Evolutionary conservation across 2,888 invertebrate genomes (phyloP).

Genomic region (Plebejus melissa): DNA sequence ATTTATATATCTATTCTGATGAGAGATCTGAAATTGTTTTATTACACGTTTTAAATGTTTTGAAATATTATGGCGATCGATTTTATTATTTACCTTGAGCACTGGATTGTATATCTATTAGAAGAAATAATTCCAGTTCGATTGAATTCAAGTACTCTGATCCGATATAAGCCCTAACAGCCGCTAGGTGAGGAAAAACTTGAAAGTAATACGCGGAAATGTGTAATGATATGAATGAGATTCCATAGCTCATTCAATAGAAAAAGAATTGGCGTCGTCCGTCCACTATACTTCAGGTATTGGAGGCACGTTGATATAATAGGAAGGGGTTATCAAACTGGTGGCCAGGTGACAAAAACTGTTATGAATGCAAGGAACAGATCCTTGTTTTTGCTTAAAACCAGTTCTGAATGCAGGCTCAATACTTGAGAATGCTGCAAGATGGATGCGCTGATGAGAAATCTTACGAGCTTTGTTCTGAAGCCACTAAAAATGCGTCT

Average conservation of each 20-base stretch:
- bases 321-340: slow-evolving; percentile 34
- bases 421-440: slow-evolving; percentile 44
- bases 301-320: slow-evolving; percentile 35
- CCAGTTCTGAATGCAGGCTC: slow-evolving; percentile 57
- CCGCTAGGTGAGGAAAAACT: slow-evolving; percentile 30
- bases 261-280: slow-evolving; percentile 37
- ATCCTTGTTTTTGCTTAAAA: slow-evolving; percentile 59
- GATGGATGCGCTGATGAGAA: slow-evolving; percentile 39
- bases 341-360: slow-evolving; percentile 66
- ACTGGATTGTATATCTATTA: background rate
- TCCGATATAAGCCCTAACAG: background rate
- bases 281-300: slow-evolving; percentile 30
- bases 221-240: slow-evolving; percentile 40
- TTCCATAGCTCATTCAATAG: slow-evolving; percentile 36
- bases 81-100: background rate
- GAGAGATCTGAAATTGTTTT: slow-evolving; percentile 13
- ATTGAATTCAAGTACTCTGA: slow-evolving; percentile 1
- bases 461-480: slow-evolving; percentile 36
- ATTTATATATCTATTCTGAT: slow-evolving; percentile 18
- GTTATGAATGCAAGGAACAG: slow-evolving; percentile 61
- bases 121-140: background rate
- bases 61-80: background rate
- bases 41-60: background rate
- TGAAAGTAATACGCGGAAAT: slow-evolving; percentile 31
- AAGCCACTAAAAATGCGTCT: slow-evolving; percentile 29